Conservation (phyloP, 35 echinoderm and acorn worm genomes). For the Heliocidaris erythrogramma region DNA sequence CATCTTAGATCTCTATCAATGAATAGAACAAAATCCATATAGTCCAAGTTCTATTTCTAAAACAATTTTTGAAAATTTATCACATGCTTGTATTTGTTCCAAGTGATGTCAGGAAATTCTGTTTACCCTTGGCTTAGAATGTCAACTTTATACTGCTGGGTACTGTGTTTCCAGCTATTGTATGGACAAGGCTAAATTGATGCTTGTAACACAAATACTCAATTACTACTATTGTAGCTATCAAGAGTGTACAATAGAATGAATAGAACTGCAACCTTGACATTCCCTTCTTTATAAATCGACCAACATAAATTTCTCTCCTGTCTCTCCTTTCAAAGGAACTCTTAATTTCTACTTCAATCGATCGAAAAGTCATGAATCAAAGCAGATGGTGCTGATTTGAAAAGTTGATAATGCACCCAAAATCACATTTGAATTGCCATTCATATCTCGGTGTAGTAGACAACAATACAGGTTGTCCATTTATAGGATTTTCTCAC, state of each 20-base stretch:
- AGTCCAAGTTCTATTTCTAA: too few species aligned
- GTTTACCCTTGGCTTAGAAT: not conserved
- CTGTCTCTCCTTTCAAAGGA: not conserved
- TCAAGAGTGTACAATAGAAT: not conserved
- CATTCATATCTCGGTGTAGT: not conserved
- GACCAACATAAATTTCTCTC: not conserved
- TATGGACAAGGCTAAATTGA: not conserved
- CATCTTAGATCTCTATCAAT: too few species aligned
- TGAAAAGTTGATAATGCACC: not conserved
- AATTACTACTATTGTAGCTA: too few species aligned
- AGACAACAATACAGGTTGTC: not conserved
- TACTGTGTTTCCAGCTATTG: not conserved
- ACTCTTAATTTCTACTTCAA: not conserved
- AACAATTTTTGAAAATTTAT: too few species aligned
- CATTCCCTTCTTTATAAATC: not conserved
- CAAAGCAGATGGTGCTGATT: not conserved
- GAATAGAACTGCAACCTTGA: not conserved
- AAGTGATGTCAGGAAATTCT: not conserved
- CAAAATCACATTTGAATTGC: not conserved
- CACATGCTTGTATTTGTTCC: not conserved
- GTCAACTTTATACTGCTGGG: too few species aligned
- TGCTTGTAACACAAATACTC: not conserved
- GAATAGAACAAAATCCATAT: too few species aligned
- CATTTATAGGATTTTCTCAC: not conserved
- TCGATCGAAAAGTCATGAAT: not conserved